Evolutionary conservation across 2,888 invertebrate species (phyloP).

Genomic region (Chamaedrilus cognettii): DNA sequence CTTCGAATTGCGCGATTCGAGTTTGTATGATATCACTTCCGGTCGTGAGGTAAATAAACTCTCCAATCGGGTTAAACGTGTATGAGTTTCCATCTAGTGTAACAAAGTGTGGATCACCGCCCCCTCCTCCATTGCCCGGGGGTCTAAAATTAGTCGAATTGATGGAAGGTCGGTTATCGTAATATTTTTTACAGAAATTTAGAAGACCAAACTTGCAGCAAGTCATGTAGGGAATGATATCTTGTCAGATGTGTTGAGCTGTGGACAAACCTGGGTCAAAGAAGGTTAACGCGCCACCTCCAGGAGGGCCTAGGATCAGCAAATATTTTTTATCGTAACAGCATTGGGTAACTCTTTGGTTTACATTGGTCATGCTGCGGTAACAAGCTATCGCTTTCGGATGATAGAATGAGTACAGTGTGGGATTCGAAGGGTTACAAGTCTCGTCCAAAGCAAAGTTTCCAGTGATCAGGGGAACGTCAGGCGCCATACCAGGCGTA

Average conservation of each 20-base stretch:
- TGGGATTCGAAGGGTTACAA: conserved; percentile 15
- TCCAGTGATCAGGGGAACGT: conserved; percentile 13
- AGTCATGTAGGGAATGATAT: conserved; percentile 13
- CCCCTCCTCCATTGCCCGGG: neutral
- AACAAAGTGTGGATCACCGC: conserved; percentile 23
- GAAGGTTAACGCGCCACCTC: conserved; percentile 18
- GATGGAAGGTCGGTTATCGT: conserved; percentile 22
- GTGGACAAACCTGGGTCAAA: conserved; percentile 3
- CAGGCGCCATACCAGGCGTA: neutral
- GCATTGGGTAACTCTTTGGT: conserved; percentile 6
- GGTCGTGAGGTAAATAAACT: conserved; percentile 16
- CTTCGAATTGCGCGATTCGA: conserved; percentile 15
- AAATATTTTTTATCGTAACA: conserved; percentile 11
- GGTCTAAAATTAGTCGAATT: conserved; percentile 14
- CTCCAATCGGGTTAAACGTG: conserved; percentile 20
- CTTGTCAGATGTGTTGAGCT: conserved; percentile 5
- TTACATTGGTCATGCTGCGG: conserved; percentile 17
- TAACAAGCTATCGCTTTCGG: conserved; percentile 14
- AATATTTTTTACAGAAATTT: conserved; percentile 22
- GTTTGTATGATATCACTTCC: conserved; percentile 1
- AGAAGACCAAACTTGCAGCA: conserved; percentile 12
- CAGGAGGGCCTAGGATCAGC: conserved; percentile 17
- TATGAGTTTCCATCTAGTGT: conserved; percentile 15
- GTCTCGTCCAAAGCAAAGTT: conserved; percentile 7
- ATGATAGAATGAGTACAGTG: conserved; percentile 7